Conservation (phyloP, 1,140 invertebrate species). For the Pygmarrhopalites habei region DNA sequence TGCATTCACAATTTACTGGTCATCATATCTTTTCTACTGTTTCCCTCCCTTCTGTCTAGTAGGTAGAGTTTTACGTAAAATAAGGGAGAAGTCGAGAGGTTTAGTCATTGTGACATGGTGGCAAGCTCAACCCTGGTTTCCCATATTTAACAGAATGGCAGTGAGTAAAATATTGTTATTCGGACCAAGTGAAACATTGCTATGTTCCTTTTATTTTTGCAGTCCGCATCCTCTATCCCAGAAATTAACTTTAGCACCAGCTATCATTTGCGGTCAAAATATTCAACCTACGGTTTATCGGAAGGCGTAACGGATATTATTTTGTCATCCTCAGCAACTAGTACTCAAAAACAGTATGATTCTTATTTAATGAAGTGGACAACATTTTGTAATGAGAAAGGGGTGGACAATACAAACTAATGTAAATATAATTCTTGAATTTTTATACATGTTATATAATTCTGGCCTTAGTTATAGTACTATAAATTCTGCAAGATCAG, state of each 20-base stretch:
- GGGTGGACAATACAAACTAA: neutral
- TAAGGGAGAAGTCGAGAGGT: neutral
- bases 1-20: neutral
- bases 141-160: neutral
- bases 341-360: neutral
- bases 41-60: neutral
- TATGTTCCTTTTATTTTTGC: neutral
- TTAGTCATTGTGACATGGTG: constrained; percentile 10
- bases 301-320: too few relatives aligned
- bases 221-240: too few relatives aligned
- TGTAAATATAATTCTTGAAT: neutral
- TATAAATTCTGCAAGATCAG: too few relatives aligned
- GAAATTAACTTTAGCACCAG: neutral
- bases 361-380: neutral
- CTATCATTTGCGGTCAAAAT: neutral
- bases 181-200: neutral
- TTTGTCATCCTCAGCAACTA: neutral
- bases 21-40: neutral
- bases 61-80: neutral
- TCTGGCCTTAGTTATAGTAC: too few relatives aligned
- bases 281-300: too few relatives aligned
- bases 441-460: neutral
- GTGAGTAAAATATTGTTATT: neutral
- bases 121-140: constrained; percentile 17
- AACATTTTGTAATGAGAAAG: neutral